Evolutionary conservation across 1,140 invertebrate genomes (phyloP).

Genomic region (Trinorchestia longiramus): DNA sequence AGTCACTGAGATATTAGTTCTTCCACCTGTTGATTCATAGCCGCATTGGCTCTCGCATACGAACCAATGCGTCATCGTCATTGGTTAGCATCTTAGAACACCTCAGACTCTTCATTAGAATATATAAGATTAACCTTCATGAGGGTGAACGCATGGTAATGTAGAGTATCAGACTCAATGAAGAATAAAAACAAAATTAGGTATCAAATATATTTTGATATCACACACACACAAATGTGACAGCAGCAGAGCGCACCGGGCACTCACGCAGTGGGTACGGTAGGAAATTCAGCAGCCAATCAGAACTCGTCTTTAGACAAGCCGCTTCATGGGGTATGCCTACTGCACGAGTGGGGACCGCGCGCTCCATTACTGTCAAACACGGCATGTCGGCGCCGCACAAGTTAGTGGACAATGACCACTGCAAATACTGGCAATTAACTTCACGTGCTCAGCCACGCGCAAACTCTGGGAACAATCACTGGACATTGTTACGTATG

Average conservation of each 20-base stretch:
- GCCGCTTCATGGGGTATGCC: background rate
- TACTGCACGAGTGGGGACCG: background rate
- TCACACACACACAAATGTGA: background rate
- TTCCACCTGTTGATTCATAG: too few relatives aligned
- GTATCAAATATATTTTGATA: background rate
- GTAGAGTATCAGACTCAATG: background rate
- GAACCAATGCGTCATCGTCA: too few relatives aligned
- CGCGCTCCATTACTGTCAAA: background rate
- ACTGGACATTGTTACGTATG: background rate
- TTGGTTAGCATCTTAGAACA: too few relatives aligned
- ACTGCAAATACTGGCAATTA: background rate
- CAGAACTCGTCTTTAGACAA: background rate
- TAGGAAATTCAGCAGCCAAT: background rate
- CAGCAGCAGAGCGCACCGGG: background rate
- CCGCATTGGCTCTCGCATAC: too few relatives aligned
- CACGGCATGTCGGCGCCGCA: background rate
- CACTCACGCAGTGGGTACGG: background rate
- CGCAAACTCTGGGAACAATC: background rate
- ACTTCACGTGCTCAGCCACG: background rate
- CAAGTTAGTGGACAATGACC: background rate
- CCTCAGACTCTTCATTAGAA: too few relatives aligned
- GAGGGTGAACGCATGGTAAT: too few relatives aligned
- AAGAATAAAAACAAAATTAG: background rate
- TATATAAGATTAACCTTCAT: too few relatives aligned
- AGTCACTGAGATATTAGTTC: too few relatives aligned